Base-by-base conservation (phyloP, 1,140 invertebrate genomes). In the Cecropterus lyciades region DNA sequence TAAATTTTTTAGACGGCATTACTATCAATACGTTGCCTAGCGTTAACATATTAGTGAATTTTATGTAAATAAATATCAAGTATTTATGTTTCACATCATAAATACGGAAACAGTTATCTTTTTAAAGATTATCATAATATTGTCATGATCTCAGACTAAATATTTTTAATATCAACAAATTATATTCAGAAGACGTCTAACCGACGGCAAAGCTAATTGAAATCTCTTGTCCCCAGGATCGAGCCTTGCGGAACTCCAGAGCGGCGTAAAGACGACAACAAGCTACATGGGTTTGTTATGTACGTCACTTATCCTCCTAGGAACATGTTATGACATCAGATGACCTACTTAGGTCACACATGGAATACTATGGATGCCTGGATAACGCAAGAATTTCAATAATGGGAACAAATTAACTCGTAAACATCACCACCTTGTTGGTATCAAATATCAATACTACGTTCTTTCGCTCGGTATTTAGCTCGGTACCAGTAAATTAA, bases 161-260 rank as follows among this genome's bases (percentile, higher is more conserved):
- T 20, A 2, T 20, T 20, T 20, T 20, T 20, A 20, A 20, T 20
- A 20, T 20, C 1, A 30, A 30, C 7, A 30, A 0, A 30, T 30
- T 30, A 7, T n/a, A 11, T 7, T n/a, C n/a, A 1, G 33, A n/a
- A 11, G 1, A 37, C 9, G 10, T 37, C 33, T 11, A 11, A 0
- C 2, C 9, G 7, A 37, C n/a, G 7, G 1, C 5, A 51, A 46
- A 64, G 16, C 17, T 14, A 65, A 64, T 14, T 15, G 43, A 42
- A 52, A 53, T 8, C 13, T 52, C 55, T 67, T 74, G 46, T 70
- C 48, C 48, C 37, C 78, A 91, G 88, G 88, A 53, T 91, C 85
- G 30, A 91, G 86, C 64, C 63, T 91, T 13, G 88, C 86, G 4
- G 86, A 89, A 42, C 72, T 91, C 13, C 86, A 91, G 49, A 91